Evolutionary conservation across 2,888 invertebrate species (phyloP), one percentile per base, ranked within the genome.

Genomic region (Pollenia angustigena): DNA sequence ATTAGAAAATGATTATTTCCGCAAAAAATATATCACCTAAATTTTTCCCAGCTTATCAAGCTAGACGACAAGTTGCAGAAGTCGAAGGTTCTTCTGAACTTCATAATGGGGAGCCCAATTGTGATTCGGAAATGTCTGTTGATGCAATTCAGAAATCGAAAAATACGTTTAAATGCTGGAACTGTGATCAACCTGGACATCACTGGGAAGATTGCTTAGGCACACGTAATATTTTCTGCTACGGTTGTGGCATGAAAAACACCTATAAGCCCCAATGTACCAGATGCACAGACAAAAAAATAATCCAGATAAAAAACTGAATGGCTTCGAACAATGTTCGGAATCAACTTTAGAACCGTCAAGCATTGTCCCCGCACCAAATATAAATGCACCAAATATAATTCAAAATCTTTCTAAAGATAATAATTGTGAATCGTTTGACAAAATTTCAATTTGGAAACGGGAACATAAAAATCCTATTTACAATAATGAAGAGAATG

Each of bases 161-260:
- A 8, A 52, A 4, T 16, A 10, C 7, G 0, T 46, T 12, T 0
- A 76, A 54, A 1, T 85, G 85, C n/a, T 85, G 85, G 85, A 85
- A 80, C 40, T 85, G 80, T 48, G 40, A 18, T 8, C 8, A 23
- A 4, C 40, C 48, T 11, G 84, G 80, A 7, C 80, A 85, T 16
- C 44, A 60, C 2, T 85, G 71, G 62, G 18, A 66, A 18, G 81
- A 85, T 23, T 81, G 81, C 16, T 4, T 85, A 9, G 16, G 74
- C 12, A 48, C 72, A 23, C 23, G 23, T 2, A 23, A 23, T 18
- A 64, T 84, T 32, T 84, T 84, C 46, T 79, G 84, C 42, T 84
- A 84, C 40, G 84, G 78, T 12, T 84, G 79, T 66, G 79, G 72
- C 7, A 12, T 60, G 0, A 62, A 32, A n/a, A 42, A 68, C 8